Conservation (phyloP, 2,113 vertebrate species). For the Prochilodus magdalenae region DNA sequence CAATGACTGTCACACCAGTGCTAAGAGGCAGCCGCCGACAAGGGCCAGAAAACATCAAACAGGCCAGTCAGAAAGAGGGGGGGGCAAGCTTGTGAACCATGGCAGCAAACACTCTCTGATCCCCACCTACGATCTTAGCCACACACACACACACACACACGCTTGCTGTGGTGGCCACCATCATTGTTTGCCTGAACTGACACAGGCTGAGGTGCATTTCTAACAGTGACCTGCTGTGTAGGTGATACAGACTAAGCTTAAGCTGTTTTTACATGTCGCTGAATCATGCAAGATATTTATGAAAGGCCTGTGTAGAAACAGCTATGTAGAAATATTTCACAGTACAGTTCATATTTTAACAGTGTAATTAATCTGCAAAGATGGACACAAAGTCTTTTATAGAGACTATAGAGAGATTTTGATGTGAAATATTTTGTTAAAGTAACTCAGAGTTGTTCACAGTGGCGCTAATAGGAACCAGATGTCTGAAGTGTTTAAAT, state of each 20-base stretch:
- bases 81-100: slow-evolving; percentile 75
- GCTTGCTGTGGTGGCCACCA: slow-evolving; percentile 66
- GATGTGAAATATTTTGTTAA: too few species aligned
- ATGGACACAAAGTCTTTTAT: too few species aligned
- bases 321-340: too few species aligned
- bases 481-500: too few species aligned
- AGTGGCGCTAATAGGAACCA: too few species aligned
- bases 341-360: too few species aligned
- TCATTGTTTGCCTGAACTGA: slow-evolving; percentile 47
- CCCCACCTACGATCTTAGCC: slow-evolving; percentile 74
- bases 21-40: slow-evolving; percentile 77
- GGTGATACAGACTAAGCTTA: background rate
- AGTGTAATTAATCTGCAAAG: too few species aligned
- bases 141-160: slow-evolving; percentile 74
- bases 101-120: slow-evolving; percentile 79
- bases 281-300: background rate
- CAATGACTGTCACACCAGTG: slow-evolving; percentile 82
- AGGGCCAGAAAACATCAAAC: slow-evolving; percentile 79
- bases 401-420: too few species aligned
- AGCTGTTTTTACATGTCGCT: background rate
- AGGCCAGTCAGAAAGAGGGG: slow-evolving; percentile 63
- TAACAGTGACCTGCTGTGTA: slow-evolving; percentile 16
- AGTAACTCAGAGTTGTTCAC: too few species aligned
- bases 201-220: background rate
- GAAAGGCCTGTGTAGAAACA: too few species aligned